Evolutionary conservation across 30 jellyfish, hydroid and myxozoan species (phyloP).

Genomic region (Aurelia sp.): DNA sequence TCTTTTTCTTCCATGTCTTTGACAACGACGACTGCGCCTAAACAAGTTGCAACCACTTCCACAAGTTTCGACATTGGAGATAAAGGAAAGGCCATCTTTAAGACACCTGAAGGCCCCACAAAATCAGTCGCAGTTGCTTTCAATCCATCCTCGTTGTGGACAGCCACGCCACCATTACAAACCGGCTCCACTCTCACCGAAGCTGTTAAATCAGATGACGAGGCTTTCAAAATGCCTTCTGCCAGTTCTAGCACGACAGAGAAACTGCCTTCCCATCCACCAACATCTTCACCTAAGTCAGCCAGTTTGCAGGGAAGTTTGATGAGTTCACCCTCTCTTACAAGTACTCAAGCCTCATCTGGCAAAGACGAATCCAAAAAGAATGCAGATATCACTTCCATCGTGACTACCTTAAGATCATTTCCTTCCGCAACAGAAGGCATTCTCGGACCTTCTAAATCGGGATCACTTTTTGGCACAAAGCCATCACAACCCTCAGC

Average conservation of each 20-base stretch:
- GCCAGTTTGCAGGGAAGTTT: background rate
- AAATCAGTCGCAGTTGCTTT: background rate
- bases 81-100: background rate
- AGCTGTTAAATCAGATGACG: background rate
- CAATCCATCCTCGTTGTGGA: background rate
- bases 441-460: background rate
- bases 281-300: background rate
- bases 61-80: background rate
- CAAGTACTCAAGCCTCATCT: background rate
- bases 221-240: background rate
- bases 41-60: background rate
- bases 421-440: background rate
- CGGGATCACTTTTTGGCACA: background rate
- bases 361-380: background rate
- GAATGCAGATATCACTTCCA: background rate
- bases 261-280: background rate
- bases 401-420: background rate
- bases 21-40: background rate
- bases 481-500: slow-evolving; percentile 40
- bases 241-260: background rate
- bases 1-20: background rate
- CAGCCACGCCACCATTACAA: background rate
- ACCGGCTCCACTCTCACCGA: background rate
- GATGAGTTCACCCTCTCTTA: background rate
- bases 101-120: background rate